Base-by-base conservation (phyloP, 2,888 invertebrate species). In the Bellardia pandia region DNA sequence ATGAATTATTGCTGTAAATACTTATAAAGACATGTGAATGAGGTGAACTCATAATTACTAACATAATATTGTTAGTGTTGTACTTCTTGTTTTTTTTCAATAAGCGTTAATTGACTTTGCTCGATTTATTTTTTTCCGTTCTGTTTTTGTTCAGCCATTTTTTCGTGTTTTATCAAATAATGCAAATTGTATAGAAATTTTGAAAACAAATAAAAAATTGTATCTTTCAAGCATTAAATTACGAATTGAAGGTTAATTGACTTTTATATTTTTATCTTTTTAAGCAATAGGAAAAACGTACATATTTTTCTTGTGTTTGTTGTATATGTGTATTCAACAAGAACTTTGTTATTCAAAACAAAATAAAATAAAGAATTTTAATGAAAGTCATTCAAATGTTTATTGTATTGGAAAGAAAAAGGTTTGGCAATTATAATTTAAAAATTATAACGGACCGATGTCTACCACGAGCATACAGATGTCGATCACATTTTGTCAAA, bases 51-150 rank as follows among this genome's bases (percentile, higher is more conserved):
- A 8, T 56, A 14, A 74, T 72, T 74, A 81, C 66, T 42, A 42
- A 45, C 53, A 72, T 74, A 74, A 53, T 66, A 42, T 56, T 66
- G 40, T 81, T 6, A 9, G 23, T 66, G n/a, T 66, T 42, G 45
- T 4, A 45, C 14, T 45, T 51, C 4, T 40, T 64, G 3, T 33
- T 51, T 76, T 51, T 76, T 53, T 48, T 80, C 37, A 74, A 75
- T 53, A 82, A 72, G 72, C 78, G 77, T 77, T 82, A 86, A 86
- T 86, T 86, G 75, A 69, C 75, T 86, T 68, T 40, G 53, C 51
- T 82, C 69, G 75, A 23, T 71, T 71, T 56, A 13, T 45, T 45
- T 45, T 13, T 13, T 45, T 45, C 13, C 9, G 13, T 45, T 37
- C 16, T 78, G 51, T 48, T 60, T 30, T 53, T 42, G 40, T 77